Evolutionary conservation across 2,888 invertebrate genomes (phyloP), one percentile per base, ranked within the genome.

Genomic region (Idaea aversata): DNA sequence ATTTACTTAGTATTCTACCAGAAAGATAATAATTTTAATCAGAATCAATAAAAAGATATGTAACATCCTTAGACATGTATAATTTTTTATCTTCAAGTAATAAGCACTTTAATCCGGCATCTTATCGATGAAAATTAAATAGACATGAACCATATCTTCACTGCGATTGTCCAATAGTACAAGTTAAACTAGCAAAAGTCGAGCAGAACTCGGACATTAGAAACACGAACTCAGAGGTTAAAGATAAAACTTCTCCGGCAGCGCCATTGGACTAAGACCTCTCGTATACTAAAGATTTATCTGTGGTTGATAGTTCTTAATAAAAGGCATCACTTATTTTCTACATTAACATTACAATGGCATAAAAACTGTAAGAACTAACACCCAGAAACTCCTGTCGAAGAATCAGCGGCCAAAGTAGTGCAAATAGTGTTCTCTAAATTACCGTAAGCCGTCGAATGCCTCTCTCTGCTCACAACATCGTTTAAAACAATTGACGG

Each of bases 141-240:
- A 70, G 77, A 76, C 77, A 83, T 86, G 84, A 82, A 72, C 81
- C 78, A 75, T 85, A 85, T 85, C 84, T 81, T 67, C 73, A 72
- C 75, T 73, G 77, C 77, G 79, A 86, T 86, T 83, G 82, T 87
- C 79, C 84, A 82, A 87, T 84, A 81, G 81, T 80, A 67, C 75
- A 88, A 88, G 83, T 88, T 88, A 70, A 79, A 75, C 86, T 80
- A 88, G 88, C 87, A 86, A 79, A 83, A 83, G 76, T 66, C 81
- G 82, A 65, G 76, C 73, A 72, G 77, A 80, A 85, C 80, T 82
- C 81, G 70, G 75, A 77, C 75, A 78, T 82, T 84, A 75, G 74
- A 77, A 81, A 79, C 74, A 72, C 70, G 63, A 77, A 71, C 74
- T 66, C 68, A 67, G 67, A 71, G 71, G 78, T 77, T 77, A 82